Conservation (phyloP, 2,888 invertebrate species). For the Chrysolina haemoptera region DNA sequence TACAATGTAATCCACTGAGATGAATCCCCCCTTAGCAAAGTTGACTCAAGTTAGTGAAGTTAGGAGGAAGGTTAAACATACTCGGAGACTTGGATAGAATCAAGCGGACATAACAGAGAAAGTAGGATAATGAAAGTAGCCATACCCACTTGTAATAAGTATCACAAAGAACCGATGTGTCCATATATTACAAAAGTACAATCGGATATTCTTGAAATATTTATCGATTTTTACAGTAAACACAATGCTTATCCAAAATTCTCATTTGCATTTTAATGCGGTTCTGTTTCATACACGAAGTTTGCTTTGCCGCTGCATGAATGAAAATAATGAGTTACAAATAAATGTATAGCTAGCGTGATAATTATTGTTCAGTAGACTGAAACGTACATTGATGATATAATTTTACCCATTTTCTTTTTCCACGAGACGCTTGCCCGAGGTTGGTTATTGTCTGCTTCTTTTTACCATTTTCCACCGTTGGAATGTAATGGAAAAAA, state of each 20-base stretch:
- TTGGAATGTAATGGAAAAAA: too few relatives aligned
- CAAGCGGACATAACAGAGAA: slow-evolving; percentile 63
- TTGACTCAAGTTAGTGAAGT: slow-evolving; percentile 49
- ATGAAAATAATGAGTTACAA: slow-evolving; percentile 31
- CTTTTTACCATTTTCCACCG: background rate
- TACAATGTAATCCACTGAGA: slow-evolving; percentile 53
- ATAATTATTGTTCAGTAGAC: slow-evolving; percentile 49
- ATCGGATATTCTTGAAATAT: slow-evolving; percentile 21
- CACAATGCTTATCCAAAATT: slow-evolving; percentile 11
- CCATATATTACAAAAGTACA: slow-evolving; percentile 57
- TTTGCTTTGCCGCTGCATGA: slow-evolving; percentile 11
- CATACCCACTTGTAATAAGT: slow-evolving; percentile 62
- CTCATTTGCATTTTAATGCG: slow-evolving; percentile 19
- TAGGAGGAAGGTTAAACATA: slow-evolving; percentile 56
- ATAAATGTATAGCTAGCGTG: slow-evolving; percentile 39
- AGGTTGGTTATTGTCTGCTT: slow-evolving; percentile 23
- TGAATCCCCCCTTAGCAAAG: slow-evolving; percentile 52
- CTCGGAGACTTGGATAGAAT: slow-evolving; percentile 53
- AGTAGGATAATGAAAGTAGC: slow-evolving; percentile 65
- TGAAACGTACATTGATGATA: slow-evolving; percentile 48
- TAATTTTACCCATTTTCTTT: slow-evolving; percentile 44
- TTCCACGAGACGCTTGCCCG: slow-evolving; percentile 22
- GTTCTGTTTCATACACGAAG: background rate
- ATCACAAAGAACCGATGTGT: slow-evolving; percentile 59
- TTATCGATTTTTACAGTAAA: slow-evolving; percentile 16